Base-by-base conservation (phyloP, 2,888 invertebrate genomes). In the Tenthredo mesomela region DNA sequence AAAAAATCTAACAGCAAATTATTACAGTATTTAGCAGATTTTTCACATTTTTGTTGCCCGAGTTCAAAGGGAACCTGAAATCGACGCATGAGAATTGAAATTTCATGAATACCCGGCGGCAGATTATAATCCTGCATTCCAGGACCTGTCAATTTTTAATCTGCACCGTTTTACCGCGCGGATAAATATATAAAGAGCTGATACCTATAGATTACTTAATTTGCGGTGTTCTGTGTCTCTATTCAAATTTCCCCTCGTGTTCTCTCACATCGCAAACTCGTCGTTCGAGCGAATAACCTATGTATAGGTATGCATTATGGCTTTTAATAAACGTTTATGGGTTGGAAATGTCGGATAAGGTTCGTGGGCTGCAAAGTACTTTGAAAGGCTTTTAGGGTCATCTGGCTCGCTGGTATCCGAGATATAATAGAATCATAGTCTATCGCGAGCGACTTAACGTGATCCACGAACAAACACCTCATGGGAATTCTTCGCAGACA, bases 301-400 rank as follows among this genome's bases (percentile, higher is more conserved):
- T 61, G 61, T 25, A 25, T 6, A 25, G 21, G 18, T 21, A 61
- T 61, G 25, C 15, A 9, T 25, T 25, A 61, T 61, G 21, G 47
- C 47, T 47, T 47, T 47, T 47, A 47, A 15, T 61, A 25, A 61
- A 61, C 61, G 61, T 61, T 61, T 61, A 25, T 61, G 21, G 61
- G 21, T 25, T 61, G 61, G 61, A 61, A 61, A 61, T 25, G 61
- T 61, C 61, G 61, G 61, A 61, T 61, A 61, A 61, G 61, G 61
- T 61, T 61, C 12, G 61, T 25, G 10, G 61, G 25, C 61, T 25
- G 4, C 25, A 21, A 61, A 61, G 61, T 61, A 21, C 61, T 61
- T 61, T 61, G 21, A 4, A 25, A 25, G 61, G 61, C 25, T 61
- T 61, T 61, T 25, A 12, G 61, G 61, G 61, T 61, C 61, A 61